Conservation (phyloP, 1,140 invertebrate species). For the Aphelinus certus region DNA sequence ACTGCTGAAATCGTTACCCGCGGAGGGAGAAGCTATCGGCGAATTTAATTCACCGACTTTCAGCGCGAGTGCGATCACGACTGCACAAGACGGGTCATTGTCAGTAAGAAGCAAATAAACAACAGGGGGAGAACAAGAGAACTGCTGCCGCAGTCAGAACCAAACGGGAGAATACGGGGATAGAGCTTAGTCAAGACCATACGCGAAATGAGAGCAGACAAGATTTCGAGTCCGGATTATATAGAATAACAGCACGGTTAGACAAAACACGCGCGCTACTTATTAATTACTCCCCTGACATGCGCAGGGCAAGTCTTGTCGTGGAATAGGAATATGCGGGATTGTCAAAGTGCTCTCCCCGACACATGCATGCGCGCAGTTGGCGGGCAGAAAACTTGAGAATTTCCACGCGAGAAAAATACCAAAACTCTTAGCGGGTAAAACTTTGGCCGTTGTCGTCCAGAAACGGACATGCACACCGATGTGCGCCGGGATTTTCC, state of each 20-base stretch:
- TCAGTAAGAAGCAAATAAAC: neutral
- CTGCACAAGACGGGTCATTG: slow-evolving; percentile 22
- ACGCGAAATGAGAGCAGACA: neutral
- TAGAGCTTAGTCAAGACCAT: no score
- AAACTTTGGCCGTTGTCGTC: neutral
- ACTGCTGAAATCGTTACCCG: neutral
- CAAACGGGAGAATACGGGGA: no score
- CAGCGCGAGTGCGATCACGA: neutral
- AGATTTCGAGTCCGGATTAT: neutral
- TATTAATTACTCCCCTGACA: slow-evolving; percentile 20
- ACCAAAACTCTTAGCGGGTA: neutral
- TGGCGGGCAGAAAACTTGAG: neutral
- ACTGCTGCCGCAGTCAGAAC: no score
- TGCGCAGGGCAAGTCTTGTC: no score
- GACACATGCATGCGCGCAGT: neutral
- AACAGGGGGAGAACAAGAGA: neutral
- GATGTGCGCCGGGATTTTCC: neutral
- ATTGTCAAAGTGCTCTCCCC: neutral
- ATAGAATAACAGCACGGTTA: neutral
- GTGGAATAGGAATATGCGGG: neutral
- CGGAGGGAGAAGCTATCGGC: slow-evolving; percentile 18
- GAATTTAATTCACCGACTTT: slow-evolving; percentile 13
- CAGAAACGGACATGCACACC: neutral
- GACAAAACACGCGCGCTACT: slow-evolving; percentile 4
- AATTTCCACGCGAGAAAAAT: slow-evolving; percentile 7